Conservation (phyloP, 2,797 vertebrate species). For the Acrossocheilus fasciatus region DNA sequence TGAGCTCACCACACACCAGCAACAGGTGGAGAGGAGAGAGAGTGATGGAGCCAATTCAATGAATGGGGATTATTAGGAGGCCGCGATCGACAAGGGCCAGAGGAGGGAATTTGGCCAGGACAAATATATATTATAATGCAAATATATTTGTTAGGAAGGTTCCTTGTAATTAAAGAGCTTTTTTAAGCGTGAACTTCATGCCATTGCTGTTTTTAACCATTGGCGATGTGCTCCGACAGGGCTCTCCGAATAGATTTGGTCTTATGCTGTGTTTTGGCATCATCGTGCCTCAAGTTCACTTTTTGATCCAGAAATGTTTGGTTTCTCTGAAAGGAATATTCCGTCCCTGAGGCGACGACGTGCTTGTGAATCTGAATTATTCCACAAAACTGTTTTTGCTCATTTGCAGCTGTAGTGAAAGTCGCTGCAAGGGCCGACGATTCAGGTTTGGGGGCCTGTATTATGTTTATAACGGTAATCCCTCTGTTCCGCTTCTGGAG, state of each 20-base stretch:
- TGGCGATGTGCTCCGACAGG: neutral
- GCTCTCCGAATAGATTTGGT: constrained; percentile 16
- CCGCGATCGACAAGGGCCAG: too few relatives aligned
- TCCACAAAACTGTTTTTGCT: constrained; percentile 53
- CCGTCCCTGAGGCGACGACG: neutral
- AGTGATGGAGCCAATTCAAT: too few relatives aligned
- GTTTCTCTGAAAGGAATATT: neutral
- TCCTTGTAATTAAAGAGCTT: neutral
- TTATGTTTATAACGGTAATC: constrained; percentile 55
- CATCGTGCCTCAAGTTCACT: neutral
- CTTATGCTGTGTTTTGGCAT: neutral
- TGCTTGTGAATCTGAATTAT: constrained; percentile 50
- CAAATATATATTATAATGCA: neutral
- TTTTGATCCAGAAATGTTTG: constrained; percentile 23
- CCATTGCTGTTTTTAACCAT: neutral
- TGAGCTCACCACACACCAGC: too few relatives aligned
- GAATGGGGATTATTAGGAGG: too few relatives aligned
- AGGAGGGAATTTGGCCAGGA: too few relatives aligned
- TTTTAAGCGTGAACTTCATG: neutral
- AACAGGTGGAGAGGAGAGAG: too few relatives aligned
- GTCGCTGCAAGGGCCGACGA: constrained; percentile 23
- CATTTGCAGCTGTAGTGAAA: constrained; percentile 50
- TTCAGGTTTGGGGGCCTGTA: constrained; percentile 54
- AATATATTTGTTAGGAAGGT: neutral
- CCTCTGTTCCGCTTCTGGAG: constrained; percentile 56